These are phyloP conservation scores for Napeogenes sylphis DNA, from an alignment of 2,888 invertebrate species.

Conservation along the genomic window DNA sequence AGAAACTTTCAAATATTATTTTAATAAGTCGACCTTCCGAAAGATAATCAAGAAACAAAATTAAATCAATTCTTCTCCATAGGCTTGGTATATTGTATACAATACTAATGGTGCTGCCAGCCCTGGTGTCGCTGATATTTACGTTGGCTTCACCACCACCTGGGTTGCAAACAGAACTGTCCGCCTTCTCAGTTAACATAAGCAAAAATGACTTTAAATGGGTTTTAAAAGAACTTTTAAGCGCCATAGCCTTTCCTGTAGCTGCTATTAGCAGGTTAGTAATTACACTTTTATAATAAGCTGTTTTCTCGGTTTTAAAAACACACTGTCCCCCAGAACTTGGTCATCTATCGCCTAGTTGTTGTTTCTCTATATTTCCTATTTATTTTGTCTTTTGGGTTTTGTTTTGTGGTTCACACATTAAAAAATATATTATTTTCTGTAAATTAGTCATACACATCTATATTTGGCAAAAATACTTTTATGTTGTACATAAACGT, in stretches of 20 bases:
- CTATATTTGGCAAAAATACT: too few species aligned
- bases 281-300: neutral
- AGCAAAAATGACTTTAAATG: conserved; percentile 64
- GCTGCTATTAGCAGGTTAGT: conserved; percentile 80
- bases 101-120: conserved; percentile 70
- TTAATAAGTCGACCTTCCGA: too few species aligned
- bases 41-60: too few species aligned
- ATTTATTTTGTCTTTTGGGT: too few species aligned
- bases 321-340: neutral
- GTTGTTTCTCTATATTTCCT: too few species aligned
- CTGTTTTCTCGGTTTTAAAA: too few species aligned
- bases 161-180: conserved; percentile 67
- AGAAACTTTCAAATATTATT: too few species aligned
- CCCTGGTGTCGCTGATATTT: conserved; percentile 76
- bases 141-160: conserved; percentile 79
- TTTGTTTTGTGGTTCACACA: too few species aligned
- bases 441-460: too few species aligned
- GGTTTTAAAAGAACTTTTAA: conserved; percentile 67
- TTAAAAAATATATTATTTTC: too few species aligned
- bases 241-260: conserved; percentile 77
- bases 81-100: conserved; percentile 58
- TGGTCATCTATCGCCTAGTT: neutral
- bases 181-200: conserved; percentile 58
- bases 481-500: too few species aligned
- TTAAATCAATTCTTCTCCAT: conserved; percentile 26